Evolutionary conservation across 35 echinoderm and acorn worm species (phyloP).

Genomic region (Ophioderma brevispina): DNA sequence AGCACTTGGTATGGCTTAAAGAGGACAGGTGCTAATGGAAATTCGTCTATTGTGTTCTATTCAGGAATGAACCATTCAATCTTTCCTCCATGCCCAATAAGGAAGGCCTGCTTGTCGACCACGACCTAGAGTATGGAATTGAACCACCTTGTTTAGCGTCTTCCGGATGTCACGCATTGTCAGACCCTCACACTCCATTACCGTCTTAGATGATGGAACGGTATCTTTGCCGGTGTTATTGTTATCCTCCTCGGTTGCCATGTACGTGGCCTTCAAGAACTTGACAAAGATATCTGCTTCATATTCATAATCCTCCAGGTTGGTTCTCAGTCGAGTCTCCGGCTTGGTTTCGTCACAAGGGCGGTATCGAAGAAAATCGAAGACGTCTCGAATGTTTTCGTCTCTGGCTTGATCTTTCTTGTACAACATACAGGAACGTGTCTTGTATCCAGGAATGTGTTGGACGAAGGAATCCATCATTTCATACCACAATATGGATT

Average conservation of each 20-base stretch:
- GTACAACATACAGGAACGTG: no score
- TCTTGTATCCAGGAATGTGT: no score
- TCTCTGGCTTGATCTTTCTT: no score
- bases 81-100: background rate
- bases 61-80: background rate
- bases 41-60: no score
- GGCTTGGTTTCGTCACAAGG: background rate
- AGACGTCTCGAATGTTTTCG: background rate
- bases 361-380: background rate
- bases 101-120: background rate
- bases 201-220: background rate
- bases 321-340: background rate
- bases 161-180: background rate
- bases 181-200: background rate
- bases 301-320: background rate
- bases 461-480: background rate
- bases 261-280: background rate
- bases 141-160: background rate
- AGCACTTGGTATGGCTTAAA: no score
- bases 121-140: background rate
- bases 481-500: constrained; percentile 22
- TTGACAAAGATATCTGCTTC: background rate
- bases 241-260: background rate
- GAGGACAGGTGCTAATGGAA: no score
- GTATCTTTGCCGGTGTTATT: background rate